Conservation (phyloP, 1,140 invertebrate species). For the Drosophila sturtevanti region DNA sequence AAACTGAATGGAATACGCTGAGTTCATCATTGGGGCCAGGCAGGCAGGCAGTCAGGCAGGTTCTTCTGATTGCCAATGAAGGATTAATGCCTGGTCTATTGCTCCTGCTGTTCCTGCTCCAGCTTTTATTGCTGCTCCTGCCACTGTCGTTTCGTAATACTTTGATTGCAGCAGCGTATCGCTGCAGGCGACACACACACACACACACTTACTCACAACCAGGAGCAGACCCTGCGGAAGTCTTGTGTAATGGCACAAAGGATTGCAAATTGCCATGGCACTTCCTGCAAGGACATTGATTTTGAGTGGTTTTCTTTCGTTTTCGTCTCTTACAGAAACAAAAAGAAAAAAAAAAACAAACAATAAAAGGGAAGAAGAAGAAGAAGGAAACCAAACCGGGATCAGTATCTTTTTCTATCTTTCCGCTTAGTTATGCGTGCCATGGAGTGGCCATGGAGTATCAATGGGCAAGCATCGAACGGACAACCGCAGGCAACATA, state of each 20-base stretch:
- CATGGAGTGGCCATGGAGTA: neutral
- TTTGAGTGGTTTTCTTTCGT: conserved; percentile 46
- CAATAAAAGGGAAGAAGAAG: too few relatives aligned
- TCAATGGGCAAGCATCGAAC: conserved; percentile 9
- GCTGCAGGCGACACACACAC: conserved; percentile 71
- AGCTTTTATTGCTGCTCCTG: conserved; percentile 12
- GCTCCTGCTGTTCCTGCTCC: too few relatives aligned
- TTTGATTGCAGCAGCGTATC: conserved; percentile 72
- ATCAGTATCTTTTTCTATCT: neutral
- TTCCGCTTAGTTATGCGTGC: conserved; percentile 14
- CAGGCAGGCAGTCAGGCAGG: conserved; percentile 18
- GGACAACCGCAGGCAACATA: conserved; percentile 7
- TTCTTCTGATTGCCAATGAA: conserved; percentile 73
- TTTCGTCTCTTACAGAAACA: conserved; percentile 28
- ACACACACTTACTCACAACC: too few relatives aligned
- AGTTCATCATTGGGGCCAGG: conserved; percentile 64
- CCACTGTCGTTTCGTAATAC: conserved; percentile 21
- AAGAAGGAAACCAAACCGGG: neutral
- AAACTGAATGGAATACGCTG: conserved; percentile 8
- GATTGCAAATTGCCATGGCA: conserved; percentile 79
- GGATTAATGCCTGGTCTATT: conserved; percentile 58
- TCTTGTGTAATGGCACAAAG: conserved; percentile 82
- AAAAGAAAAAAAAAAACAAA: neutral
- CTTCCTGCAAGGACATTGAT: conserved; percentile 76
- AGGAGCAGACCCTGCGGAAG: conserved; percentile 57